Evolutionary conservation across 2,888 invertebrate genomes (phyloP), one percentile per base, ranked within the genome.

Genomic region (Nomada fucata): DNA sequence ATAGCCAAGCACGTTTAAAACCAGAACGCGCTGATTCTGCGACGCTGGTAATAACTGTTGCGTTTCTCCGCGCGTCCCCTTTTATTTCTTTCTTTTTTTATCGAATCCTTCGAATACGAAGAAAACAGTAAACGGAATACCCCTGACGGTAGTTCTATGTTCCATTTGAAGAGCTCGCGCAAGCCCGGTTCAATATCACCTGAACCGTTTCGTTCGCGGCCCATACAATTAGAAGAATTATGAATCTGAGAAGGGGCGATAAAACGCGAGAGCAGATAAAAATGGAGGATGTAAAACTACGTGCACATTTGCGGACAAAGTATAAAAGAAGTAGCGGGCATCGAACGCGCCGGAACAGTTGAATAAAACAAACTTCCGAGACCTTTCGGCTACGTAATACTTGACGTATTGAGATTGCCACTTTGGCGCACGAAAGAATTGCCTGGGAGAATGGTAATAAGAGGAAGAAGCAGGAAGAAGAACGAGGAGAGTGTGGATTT

Each of bases 1-100:
- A 76, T 76, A 74, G 74, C 73, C 61, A 73, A 47, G 29, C 72
- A 63, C 36, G 61, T 76, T 76, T 47, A 76, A 63, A 55, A 44
- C 60, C 26, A 20, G 52, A 52, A 61, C 29, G 60, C 44, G 44
- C 73, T 73, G 55, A 63, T 47, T 73, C 61, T 63, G 55, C 55
- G 73, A 63, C 36, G 55, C 50, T 47, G 53, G 47, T 72, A 76
- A 76, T 76, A 73, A 63, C 71, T 53, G 61, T 53, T 72, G 61
- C 36, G 42, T 57, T 73, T 47, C 55, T 10, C 52, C n/a, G n/a
- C 36, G 61, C 13, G 18, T 11, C 10, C 5, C 1, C 60, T 52
- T 50, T 69, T 23, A 42, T 20, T n/a, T 44, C 7, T 20, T 60
- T 60, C 23, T 42, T 44, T 15, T 15, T 23, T 23, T 44, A 61